A percentile compares a stretch with the other conserved stretches of the same genome.
Conservation (phyloP, 2,113 vertebrate species). For the Limnothrissa miodon region DNA sequence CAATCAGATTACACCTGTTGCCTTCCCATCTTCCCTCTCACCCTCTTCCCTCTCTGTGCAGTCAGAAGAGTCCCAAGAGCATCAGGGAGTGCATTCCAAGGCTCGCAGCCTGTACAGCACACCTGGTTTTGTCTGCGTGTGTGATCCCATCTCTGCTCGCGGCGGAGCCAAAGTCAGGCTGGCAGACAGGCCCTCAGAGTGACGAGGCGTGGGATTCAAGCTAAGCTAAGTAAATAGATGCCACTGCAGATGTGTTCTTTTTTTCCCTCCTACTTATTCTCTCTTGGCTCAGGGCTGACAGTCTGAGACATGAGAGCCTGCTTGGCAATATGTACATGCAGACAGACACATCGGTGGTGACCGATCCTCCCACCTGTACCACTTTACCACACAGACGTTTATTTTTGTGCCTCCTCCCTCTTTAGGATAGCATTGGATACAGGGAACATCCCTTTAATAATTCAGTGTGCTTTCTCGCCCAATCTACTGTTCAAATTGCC, state of each 20-base stretch:
- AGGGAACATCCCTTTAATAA: neutral
- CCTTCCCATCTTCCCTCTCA: neutral
- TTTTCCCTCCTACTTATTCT: no score
- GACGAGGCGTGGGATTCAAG: no score
- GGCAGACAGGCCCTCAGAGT: neutral
- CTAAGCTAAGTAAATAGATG: no score
- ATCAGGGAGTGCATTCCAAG: neutral
- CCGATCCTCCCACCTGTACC: neutral
- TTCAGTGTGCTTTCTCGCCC: neutral
- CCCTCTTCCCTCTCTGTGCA: neutral
- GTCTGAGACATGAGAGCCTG: neutral
- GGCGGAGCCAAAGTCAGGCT: constrained; percentile 18
- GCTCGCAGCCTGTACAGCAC: neutral
- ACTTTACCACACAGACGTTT: neutral
- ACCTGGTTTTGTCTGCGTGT: neutral
- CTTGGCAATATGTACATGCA: neutral
- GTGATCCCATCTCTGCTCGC: neutral
- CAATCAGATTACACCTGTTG: neutral
- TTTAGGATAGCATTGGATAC: neutral
- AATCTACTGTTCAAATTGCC: neutral
- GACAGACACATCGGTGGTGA: neutral
- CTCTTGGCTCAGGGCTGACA: no score
- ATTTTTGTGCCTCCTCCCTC: neutral
- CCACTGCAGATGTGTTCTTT: no score
- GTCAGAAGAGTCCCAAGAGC: no score